A percentile compares a stretch with the other conserved stretches of the same genome.
Evolutionary conservation across 2,113 vertebrate species (phyloP).

Genomic region (Chascanopsetta lugubris): DNA sequence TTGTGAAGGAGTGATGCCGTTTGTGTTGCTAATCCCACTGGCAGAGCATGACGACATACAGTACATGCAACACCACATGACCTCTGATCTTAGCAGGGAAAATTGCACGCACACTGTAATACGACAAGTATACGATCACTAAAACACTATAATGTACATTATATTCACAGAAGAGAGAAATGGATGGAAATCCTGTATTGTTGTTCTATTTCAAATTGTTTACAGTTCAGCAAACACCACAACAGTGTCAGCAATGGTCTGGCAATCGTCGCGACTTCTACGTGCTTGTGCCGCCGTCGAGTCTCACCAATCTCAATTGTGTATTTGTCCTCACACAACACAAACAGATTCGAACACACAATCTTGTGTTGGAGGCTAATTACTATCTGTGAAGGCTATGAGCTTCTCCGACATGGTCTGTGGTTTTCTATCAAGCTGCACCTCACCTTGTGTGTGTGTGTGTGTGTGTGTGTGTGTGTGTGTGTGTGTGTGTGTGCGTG

Average conservation of each 20-base stretch:
- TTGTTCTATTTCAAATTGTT: slow-evolving; percentile 22
- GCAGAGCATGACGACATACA: background rate
- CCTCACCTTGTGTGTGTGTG: background rate
- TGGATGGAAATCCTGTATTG: background rate
- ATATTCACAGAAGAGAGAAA: background rate
- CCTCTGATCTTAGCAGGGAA: background rate
- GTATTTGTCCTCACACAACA: background rate
- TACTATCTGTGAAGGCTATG: slow-evolving; percentile 44
- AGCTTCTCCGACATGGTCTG: slow-evolving; percentile 16
- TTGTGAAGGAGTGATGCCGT: background rate
- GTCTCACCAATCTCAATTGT: background rate
- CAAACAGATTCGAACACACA: slow-evolving; percentile 18
- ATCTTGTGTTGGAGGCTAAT: slow-evolving; percentile 37
- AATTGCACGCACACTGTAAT: background rate
- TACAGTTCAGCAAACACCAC: background rate
- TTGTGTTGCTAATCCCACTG: slow-evolving; percentile 2
- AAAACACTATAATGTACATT: background rate
- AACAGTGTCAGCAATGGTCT: slow-evolving; percentile 14
- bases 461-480: background rate
- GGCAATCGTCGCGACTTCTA: slow-evolving; percentile 29
- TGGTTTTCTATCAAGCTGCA: background rate
- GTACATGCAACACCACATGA: background rate
- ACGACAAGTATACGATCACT: background rate
- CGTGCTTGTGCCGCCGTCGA: slow-evolving; percentile 13
- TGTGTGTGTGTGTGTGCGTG: background rate